These are phyloP conservation scores for Tuberolachnus salignus DNA, from an alignment of 2,888 invertebrate genomes.

Conservation along the genomic window DNA sequence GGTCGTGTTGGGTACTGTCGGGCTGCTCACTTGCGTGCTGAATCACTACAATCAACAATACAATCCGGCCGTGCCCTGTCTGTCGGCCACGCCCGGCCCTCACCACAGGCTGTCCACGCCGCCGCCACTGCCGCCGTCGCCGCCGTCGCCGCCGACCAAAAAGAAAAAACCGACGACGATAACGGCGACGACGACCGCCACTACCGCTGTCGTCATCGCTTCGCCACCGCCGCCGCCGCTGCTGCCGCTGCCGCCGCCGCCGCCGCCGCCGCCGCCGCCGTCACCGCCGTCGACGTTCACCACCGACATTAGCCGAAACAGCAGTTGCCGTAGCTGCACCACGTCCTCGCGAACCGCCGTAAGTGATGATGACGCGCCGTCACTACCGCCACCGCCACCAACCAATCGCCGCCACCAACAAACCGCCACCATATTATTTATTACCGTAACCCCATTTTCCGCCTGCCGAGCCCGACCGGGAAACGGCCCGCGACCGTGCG, in stretches of 20 bases:
- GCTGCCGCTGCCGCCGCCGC: not conserved
- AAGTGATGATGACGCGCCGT: constrained; percentile 7
- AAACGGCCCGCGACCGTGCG: too few relatives aligned
- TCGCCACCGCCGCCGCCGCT: not conserved
- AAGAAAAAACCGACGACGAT: constrained; percentile 45
- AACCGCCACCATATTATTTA: too few relatives aligned
- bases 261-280: not conserved
- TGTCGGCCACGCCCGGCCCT: constrained; percentile 35
- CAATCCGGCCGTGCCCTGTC: constrained; percentile 57
- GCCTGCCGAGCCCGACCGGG: too few relatives aligned
- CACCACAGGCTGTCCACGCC: constrained; percentile 57
- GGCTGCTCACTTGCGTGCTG: constrained; percentile 59
- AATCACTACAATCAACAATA: constrained; percentile 57
- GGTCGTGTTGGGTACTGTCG: constrained; percentile 59
- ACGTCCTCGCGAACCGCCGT: constrained; percentile 40
- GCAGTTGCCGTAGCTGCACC: constrained; percentile 7
- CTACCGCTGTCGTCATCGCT: not conserved
- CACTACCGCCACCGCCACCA: not conserved
- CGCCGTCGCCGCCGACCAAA: constrained; percentile 45
- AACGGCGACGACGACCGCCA: not conserved
- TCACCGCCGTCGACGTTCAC: constrained; percentile 1
- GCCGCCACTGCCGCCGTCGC: constrained; percentile 56
- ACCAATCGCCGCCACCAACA: too few relatives aligned
- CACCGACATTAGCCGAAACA: not conserved
- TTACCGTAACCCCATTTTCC: too few relatives aligned